Base-by-base conservation (phyloP, 2,888 invertebrate species). In the Cacoxenus indagator region DNA sequence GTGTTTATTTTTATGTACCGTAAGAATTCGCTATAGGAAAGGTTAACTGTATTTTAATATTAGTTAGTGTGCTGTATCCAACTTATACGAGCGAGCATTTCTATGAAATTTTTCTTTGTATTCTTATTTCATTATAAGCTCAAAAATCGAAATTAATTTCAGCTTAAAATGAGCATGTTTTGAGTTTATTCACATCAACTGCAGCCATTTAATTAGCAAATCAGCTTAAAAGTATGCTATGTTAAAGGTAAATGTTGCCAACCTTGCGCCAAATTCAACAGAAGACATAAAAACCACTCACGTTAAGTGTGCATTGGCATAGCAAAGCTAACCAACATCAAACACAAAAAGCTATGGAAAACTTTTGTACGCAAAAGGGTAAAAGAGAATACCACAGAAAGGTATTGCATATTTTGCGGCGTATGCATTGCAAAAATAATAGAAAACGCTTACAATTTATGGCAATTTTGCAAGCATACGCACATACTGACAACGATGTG, bases 391-490 rank as follows among this genome's bases (percentile, higher is more conserved):
- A 19, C 19, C 19, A 17, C 8, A 51, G 51, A 51, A 51, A 14
- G n/a, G 9, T 43, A 67, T 70, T 78, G 83, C 83, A 81, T 80
- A 80, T 79, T 81, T 81, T 81, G 81, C 74, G 83, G 79, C 72
- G 76, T 78, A n/a, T 82, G 79, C 79, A 81, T 79, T 69, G 71
- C 51, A 17, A 51, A 59, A 59, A 31, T 59, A 31, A 27, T 37
- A 19, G 37, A 61, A 43, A 17, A 62, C 22, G 26, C 26, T 45
- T 62, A 62, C 45, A 62, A 62, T 77, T 75, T 79, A 81, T 80
- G 83, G 81, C 83, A 82, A 80, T 81, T 81, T 81, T 72, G 68
- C 65, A 55, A 65, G 22, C 54, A 26, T 19, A 26, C 26, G 4
- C 8, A 43, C 8, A 37, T 17, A 64, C 70, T 43, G 17, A 14